Conservation (phyloP, 2,888 invertebrate species). For the Caenorhabditis sp. region DNA sequence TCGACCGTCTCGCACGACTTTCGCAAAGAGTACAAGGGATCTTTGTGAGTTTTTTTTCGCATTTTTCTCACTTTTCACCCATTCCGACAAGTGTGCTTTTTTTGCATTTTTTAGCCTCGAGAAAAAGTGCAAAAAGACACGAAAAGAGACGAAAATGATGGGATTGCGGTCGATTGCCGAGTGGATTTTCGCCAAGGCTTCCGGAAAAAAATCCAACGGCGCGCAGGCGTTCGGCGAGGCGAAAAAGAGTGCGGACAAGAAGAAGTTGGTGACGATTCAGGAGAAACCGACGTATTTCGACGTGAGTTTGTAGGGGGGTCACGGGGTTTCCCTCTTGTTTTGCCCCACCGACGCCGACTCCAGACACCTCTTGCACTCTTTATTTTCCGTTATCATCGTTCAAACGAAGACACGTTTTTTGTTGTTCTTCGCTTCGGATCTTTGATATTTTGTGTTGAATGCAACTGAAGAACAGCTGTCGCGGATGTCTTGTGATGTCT, state of each 20-base stretch:
- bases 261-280: conserved; percentile 14
- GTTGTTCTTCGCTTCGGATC: no score
- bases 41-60: conserved; percentile 62
- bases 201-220: conserved; percentile 14
- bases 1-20: conserved; percentile 53
- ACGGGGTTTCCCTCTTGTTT: no score
- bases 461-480: no score
- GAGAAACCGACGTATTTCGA: conserved; percentile 41
- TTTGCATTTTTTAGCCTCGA: conserved; percentile 62
- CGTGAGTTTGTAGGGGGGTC: conserved; percentile 52
- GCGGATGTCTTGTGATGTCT: no score
- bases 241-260: conserved; percentile 14
- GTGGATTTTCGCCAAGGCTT: conserved; percentile 51
- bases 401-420: no score
- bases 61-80: no score
- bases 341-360: no score
- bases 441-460: no score
- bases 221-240: no score
- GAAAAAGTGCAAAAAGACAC: conserved; percentile 42
- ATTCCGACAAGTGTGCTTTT: no score
- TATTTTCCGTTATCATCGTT: no score
- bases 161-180: conserved; percentile 45
- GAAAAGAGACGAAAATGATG: conserved; percentile 19
- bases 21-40: conserved; percentile 63
- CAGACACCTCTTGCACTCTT: no score